Base-by-base conservation (phyloP, 2,797 vertebrate genomes). In the Sebastolobus alascanus region DNA sequence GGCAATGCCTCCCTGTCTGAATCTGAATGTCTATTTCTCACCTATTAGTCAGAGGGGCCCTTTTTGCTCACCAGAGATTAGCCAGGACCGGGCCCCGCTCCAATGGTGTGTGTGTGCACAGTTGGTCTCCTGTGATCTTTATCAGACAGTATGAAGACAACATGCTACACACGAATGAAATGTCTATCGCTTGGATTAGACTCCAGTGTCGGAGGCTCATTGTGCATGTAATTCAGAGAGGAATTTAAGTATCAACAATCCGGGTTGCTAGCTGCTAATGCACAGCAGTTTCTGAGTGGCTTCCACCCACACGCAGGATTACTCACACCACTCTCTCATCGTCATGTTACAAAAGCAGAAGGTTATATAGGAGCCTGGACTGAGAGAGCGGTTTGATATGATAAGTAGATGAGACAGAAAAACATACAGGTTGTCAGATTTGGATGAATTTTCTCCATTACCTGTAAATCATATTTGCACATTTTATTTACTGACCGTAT, bases 1-100 rank as follows among this genome's bases (percentile, higher is more conserved):
- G 87, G 93, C 76, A 50, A 92, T 92, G 61, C 73, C 73, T 87
- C 80, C 68, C 33, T 56, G n/a, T 77, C 74, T 87, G 73, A 79
- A 83, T 85, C 69, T 81, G 79, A 74, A 86, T 70, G 40, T 83
- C 65, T 81, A 75, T 88, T 84, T 90, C 73, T 67, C 73, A 88
- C 72, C 71, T 84, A 78, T 87, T 80, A 86, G 73, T 79, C n/a
- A 9, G 52, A 29, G 50, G 29, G 70, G 10, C 10, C 6, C 25
- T 69, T 70, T 68, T 61, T 58, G 22, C 56, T 70, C 56, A 55
- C 29, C 50, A 77, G 79, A 76, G 76, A 76, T 77, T 60, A 75
- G 37, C 69, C 65, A 38, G 37, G 56, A 22, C 64, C 6, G n/a
- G 60, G 56, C 64, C 68, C 50, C n/a, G 66, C 69, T 79, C 50